Evolutionary conservation across 2,888 invertebrate species (phyloP), one percentile per base, ranked within the genome.

Genomic region (Alloplasta piceator): DNA sequence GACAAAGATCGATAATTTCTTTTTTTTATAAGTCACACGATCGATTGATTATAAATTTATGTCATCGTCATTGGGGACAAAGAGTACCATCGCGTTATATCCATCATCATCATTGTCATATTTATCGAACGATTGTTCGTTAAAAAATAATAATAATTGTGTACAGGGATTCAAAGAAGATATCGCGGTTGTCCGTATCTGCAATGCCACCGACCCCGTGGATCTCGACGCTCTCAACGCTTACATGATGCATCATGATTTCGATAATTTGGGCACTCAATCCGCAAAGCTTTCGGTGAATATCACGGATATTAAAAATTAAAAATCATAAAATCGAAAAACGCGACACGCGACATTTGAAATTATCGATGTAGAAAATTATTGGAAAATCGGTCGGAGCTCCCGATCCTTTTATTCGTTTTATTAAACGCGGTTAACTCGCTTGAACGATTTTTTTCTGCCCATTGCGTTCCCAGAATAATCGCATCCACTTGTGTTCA

Each of bases 141-240:
- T 38, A n/a, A 56, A 36, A 66, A 26, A 58, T 70, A 64, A 67
- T 68, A 14, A 58, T 12, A 58, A 9, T 39, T 5, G 7, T 68
- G 43, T 74, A n/a, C 39, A 84, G 84, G 60, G 72, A 78, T 78
- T 85, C 64, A 73, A 58, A 56, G 83, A 85, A 14, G 87, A 87
- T 73, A 73, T 85, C 61, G 77, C 83, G 10, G 76, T 87, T 26
- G 84, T 87, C 63, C 82, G 83, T 75, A 83, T 83, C 58, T 87
- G 87, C 80, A 87, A 87, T 82, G 75, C 83, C 60, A 85, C 85
- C 60, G 85, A 85, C 63, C 85, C 87, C 48, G 84, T 87, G 50
- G 81, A 84, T 78, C 74, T 84, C 46, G 81, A 82, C 26, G 80
- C 84, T 12, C 78, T 87, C 73, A 87, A 87, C 72, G 70, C 80